A percentile compares a stretch with the other conserved stretches of the same genome.
Conservation (phyloP, 2,888 invertebrate genomes). For the Salticus scenicus region DNA sequence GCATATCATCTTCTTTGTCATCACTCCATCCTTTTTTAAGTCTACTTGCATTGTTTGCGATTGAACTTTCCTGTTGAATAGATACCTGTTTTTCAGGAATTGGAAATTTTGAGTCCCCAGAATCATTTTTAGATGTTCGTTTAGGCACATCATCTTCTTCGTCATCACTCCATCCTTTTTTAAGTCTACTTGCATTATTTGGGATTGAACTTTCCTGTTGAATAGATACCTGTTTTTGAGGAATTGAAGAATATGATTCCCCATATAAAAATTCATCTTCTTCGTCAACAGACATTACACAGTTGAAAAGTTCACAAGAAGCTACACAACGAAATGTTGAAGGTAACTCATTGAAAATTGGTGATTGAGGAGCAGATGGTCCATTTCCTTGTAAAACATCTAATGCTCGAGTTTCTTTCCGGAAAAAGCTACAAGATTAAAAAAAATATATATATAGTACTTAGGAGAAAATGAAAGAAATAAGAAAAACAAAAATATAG, state of each 20-base stretch:
- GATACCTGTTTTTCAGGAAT: background rate
- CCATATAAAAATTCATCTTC: conserved; percentile 62
- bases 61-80: background rate
- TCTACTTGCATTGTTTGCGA: background rate
- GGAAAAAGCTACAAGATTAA: too few relatives aligned
- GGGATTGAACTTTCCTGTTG: background rate
- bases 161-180: conserved; percentile 15
- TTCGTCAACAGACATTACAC: conserved; percentile 41
- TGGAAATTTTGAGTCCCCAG: conserved; percentile 35
- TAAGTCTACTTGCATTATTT: background rate
- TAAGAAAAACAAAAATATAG: too few relatives aligned
- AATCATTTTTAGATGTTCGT: too few relatives aligned
- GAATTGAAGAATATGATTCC: conserved; percentile 23
- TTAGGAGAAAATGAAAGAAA: too few relatives aligned
- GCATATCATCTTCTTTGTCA: too few relatives aligned
- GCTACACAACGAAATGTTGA: too few relatives aligned
- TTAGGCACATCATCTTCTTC: too few relatives aligned
- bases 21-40: background rate
- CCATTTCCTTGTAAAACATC: too few relatives aligned
- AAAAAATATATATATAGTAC: too few relatives aligned
- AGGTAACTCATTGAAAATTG: too few relatives aligned
- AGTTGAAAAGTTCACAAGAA: conserved; percentile 2
- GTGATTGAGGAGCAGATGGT: too few relatives aligned
- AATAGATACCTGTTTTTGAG: background rate
- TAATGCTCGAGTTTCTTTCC: too few relatives aligned